phyloP scores from a whole-genome alignment of 2,888 invertebrate genomes.

The Steinernema carpocapsae region DNA sequence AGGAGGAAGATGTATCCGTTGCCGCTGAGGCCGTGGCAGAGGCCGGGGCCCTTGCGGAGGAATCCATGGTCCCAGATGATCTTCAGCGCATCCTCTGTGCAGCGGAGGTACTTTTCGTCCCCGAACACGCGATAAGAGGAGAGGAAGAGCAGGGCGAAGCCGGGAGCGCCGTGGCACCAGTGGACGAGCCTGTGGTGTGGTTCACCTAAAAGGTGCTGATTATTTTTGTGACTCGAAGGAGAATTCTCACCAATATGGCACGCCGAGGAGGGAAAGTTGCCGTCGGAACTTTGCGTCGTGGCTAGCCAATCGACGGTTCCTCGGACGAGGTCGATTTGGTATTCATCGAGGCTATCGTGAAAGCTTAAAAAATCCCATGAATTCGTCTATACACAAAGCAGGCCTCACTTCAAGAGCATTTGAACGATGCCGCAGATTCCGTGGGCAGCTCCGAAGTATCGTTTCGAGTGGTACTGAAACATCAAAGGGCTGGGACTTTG shows the following conservation, averaged over 20 bases:
- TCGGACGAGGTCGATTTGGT: slow-evolving; percentile 38
- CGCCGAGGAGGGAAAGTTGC: slow-evolving; percentile 48
- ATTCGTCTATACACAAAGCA: not conserved
- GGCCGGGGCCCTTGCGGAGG: slow-evolving; percentile 82
- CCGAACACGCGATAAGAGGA: slow-evolving; percentile 80
- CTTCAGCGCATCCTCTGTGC: slow-evolving; percentile 72
- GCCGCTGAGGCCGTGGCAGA: slow-evolving; percentile 86
- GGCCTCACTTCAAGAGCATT: slow-evolving; percentile 77
- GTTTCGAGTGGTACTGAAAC: slow-evolving; percentile 85
- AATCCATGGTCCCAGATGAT: slow-evolving; percentile 82
- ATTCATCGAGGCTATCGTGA: slow-evolving; percentile 39
- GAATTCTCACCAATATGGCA: slow-evolving; percentile 41
- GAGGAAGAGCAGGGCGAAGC: slow-evolving; percentile 79
- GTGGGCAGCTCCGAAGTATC: slow-evolving; percentile 88
- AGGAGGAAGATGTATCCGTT: slow-evolving; percentile 81
- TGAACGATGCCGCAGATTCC: slow-evolving; percentile 85
- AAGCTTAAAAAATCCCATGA: slow-evolving; percentile 40
- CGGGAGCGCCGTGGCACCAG: slow-evolving; percentile 90
- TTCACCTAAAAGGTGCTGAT: slow-evolving; percentile 2
- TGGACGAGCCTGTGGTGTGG: slow-evolving; percentile 78
- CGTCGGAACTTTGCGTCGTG: slow-evolving; percentile 45
- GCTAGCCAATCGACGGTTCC: slow-evolving; percentile 44
- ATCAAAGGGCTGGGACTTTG: slow-evolving; percentile 75
- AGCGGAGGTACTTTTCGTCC: slow-evolving; percentile 78
- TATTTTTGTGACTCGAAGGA: not conserved